Evolutionary conservation across 2,113 vertebrate species (phyloP), one percentile per base, ranked within the genome.

Genomic region (Amphiprion ocellaris): DNA sequence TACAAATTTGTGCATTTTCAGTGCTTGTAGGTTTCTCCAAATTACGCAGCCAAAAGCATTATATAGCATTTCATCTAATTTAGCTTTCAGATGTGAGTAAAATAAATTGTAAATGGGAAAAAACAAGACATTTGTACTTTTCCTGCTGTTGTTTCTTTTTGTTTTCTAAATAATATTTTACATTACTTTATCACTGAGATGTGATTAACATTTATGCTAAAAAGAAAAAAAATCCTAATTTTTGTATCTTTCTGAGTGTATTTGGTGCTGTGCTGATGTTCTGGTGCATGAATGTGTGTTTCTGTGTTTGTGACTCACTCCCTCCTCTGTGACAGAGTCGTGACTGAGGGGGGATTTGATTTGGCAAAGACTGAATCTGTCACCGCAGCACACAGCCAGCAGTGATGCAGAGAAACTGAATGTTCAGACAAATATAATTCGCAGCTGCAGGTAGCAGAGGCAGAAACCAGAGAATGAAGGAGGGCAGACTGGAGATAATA

Each of bases 271-370:
- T 10, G 7, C 23, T 69, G 33, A 6, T 37, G 33, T 37, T 37
- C 33, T 37, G 33, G 58, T 67, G 49, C 33, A 11, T 49, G 19
- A 49, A 4, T 52, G 61, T 68, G 33, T 84, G 55, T 26, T 2
- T 56, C 4, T 63, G 72, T 71, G 70, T 41, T 39, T 88, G 68
- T 90, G 89, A 89, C 67, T 92, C 84, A 90, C 56, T 75, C 41
- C 54, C 21, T 68, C n/a, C 60, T 88, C 49, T 59, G 60, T 83
- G 70, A 69, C 77, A 77, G 77, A 89, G 90, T 91, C 91, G 90
- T 92, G 91, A 92, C 91, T 89, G 74, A 66, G 68, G 39, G 59
- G 68, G 63, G 61, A n/a, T 24, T n/a, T 63, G 79, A 84, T 55
- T 85, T 68, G 76, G 64, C 64, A 83, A 65, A 73, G 61, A 47